phyloP scores from a whole-genome alignment of 2,888 invertebrate genomes.

The Metellina segmentata region DNA sequence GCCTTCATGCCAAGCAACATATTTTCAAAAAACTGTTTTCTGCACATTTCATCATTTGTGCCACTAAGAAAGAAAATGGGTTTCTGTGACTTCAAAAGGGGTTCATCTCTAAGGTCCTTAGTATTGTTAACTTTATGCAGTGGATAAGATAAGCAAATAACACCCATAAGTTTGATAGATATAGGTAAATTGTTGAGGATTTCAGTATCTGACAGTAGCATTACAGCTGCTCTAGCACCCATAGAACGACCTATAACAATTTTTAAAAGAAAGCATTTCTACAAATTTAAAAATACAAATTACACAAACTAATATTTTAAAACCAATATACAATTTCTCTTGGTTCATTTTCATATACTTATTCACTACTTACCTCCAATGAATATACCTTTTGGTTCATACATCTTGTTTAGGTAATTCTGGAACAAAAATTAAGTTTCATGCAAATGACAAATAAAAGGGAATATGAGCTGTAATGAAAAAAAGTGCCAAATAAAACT shows the following conservation, averaged over 20 bases:
- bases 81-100: constrained; percentile 29
- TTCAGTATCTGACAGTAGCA: constrained; percentile 41
- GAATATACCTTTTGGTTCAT: constrained; percentile 55
- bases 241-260: constrained; percentile 60
- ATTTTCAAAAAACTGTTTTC: constrained; percentile 27
- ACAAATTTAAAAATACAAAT: too few species aligned
- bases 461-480: too few species aligned
- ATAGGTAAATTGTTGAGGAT: not conserved
- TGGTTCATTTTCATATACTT: not conserved
- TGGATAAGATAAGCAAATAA: constrained; percentile 67
- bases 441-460: too few species aligned
- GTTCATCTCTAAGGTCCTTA: constrained; percentile 51
- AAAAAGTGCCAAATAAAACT: too few species aligned
- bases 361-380: constrained; percentile 56
- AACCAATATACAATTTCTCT: too few species aligned
- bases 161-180: constrained; percentile 38
- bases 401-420: constrained; percentile 33
- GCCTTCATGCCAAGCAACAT: constrained; percentile 24
- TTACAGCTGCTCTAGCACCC: constrained; percentile 67
- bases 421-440: constrained; percentile 1
- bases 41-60: constrained; percentile 71
- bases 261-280: not conserved
- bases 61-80: constrained; percentile 69
- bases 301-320: too few species aligned
- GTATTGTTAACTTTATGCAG: constrained; percentile 37